phyloP scores from a whole-genome alignment of 2,113 vertebrate genomes.

The Hiodon tergisus region DNA sequence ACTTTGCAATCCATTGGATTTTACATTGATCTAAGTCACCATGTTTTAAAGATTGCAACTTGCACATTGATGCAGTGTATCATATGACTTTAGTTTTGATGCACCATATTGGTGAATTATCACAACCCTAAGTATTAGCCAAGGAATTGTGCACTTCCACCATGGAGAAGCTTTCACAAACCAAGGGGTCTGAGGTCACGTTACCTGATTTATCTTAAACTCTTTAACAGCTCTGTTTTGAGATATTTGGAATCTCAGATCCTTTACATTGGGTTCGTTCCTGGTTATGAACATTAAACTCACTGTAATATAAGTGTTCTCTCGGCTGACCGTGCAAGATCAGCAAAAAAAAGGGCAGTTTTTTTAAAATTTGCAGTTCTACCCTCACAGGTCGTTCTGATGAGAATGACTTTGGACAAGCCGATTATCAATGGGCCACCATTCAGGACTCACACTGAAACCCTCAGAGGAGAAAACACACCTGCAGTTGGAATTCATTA shows the following conservation, averaged over 20 bases:
- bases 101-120: too few relatives aligned
- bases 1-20: too few relatives aligned
- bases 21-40: too few relatives aligned
- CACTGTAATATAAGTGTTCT: constrained; percentile 45
- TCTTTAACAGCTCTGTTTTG: constrained; percentile 48
- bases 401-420: neutral
- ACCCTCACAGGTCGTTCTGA: neutral
- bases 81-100: too few relatives aligned
- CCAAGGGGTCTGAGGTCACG: constrained; percentile 33
- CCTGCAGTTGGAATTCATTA: constrained; percentile 11
- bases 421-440: neutral
- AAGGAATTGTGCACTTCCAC: constrained; percentile 34
- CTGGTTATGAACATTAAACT: constrained; percentile 63
- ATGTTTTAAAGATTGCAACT: too few relatives aligned
- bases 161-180: constrained; percentile 26
- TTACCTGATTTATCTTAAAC: constrained; percentile 57
- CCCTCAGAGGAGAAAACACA: neutral
- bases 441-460: neutral
- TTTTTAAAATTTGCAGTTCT: constrained; percentile 9
- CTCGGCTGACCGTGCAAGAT: constrained; percentile 48
- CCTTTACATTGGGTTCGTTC: constrained; percentile 54
- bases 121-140: constrained; percentile 11
- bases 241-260: constrained; percentile 11
- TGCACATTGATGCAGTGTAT: too few relatives aligned
- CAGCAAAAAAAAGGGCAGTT: constrained; percentile 46